These are phyloP conservation scores for Pollimyrus isidori DNA, from an alignment of 2,113 vertebrate genomes.

Conservation along the genomic window DNA sequence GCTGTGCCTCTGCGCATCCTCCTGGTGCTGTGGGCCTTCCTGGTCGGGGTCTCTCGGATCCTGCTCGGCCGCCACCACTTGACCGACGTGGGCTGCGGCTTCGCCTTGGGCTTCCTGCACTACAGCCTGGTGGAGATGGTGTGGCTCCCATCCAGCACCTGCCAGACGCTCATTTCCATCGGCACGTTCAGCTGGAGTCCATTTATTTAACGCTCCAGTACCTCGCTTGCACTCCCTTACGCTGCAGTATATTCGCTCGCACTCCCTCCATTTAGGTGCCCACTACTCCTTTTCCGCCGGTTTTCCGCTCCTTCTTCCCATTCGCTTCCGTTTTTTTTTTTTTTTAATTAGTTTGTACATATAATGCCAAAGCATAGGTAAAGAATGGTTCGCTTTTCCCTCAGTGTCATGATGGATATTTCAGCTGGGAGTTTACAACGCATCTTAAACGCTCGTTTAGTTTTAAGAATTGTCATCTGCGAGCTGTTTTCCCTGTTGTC, in stretches of 20 bases:
- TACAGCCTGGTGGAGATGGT: constrained; percentile 85
- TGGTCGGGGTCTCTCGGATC: constrained; percentile 74
- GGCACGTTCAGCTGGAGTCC: constrained; percentile 61
- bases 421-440: background rate
- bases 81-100: constrained; percentile 79
- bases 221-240: background rate
- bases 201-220: constrained; percentile 25
- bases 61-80: constrained; percentile 86
- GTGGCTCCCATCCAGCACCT: constrained; percentile 83
- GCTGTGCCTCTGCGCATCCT: constrained; percentile 82
- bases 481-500: background rate
- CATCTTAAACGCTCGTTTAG: background rate
- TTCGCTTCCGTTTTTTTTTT: background rate
- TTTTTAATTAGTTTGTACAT: background rate
- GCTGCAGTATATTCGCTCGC: background rate
- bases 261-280: background rate
- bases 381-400: background rate
- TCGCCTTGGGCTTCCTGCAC: constrained; percentile 79
- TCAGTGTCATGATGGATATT: background rate
- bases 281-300: background rate
- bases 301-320: background rate
- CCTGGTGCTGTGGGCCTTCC: constrained; percentile 83
- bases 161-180: constrained; percentile 82
- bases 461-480: background rate
- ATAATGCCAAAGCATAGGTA: background rate